Base-by-base conservation (phyloP, 2,797 vertebrate genomes). In the Melanotaenia nigrans region DNA sequence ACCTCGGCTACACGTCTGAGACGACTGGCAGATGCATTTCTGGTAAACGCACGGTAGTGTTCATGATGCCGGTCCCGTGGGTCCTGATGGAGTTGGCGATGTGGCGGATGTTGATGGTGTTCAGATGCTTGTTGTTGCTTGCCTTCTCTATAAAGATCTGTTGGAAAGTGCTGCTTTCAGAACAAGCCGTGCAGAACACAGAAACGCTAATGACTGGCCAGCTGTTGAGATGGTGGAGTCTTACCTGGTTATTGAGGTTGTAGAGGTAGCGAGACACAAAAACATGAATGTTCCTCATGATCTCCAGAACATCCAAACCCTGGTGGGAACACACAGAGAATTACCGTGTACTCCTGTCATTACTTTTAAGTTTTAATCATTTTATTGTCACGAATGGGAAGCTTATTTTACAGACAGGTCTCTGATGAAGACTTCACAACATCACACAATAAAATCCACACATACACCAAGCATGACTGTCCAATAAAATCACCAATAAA, bases 281-380 rank as follows among this genome's bases (percentile, higher is more conserved):
- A 24, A 99, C 96, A 28, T 99, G 98, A 87, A 99, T 99, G 90
- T 99, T 99, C 91, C 98, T 97, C 98, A 99, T 99, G 81, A 99
- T 99, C 94, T 99, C 98, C 90, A 99, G 86, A 80, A 99, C 98
- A 72, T 99, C 98, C 83, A 99, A 92, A 75, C 98, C 98, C 97
- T 99, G 84, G 79, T 83, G 89, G 45, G 84, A 68, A 65, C 4
- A 64, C 36, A 14, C 2, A 71, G 16, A 16, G 9, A n/a, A 51
- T 1, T 4, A 13, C 13, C 11, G 45, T 24, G 49, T 24, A 4
- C 45, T 42, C 9, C 12, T 22, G 36, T 12, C 36, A 38, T 12
- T 36, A 36, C 35, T 35, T 35, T 36, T 12, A 38, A 36, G 35
- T 36, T 36, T 12, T 10, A 36, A 2, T 36, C 10, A 36, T 36